Conservation (phyloP, 2,888 invertebrate species). For the Epistrophe eligans region DNA sequence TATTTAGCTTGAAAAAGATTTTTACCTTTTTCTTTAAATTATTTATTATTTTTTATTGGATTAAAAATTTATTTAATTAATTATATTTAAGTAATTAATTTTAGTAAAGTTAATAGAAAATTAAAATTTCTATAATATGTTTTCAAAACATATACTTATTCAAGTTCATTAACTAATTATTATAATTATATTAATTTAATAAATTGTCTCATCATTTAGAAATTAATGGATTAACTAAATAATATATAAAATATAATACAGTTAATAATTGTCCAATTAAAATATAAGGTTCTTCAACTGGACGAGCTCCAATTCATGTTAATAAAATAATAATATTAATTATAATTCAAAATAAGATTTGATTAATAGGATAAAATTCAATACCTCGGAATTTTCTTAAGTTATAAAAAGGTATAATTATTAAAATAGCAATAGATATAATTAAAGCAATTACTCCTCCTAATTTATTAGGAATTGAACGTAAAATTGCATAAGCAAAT, state of each 20-base stretch:
- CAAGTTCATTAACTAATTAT: constrained; percentile 88
- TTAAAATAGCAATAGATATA: constrained; percentile 88
- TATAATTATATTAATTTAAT: constrained; percentile 79
- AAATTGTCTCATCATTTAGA: constrained; percentile 85
- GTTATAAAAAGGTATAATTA: constrained; percentile 86
- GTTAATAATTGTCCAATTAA: constrained; percentile 87
- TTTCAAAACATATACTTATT: constrained; percentile 89
- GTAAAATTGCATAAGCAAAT: constrained; percentile 92
- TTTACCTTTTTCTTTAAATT: constrained; percentile 88
- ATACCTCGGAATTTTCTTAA: constrained; percentile 86
- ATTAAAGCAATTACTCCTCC: constrained; percentile 86
- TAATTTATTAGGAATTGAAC: constrained; percentile 92
- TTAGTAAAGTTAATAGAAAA: constrained; percentile 86
- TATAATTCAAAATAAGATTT: constrained; percentile 87
- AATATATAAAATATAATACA: constrained; percentile 86
- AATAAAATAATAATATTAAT: constrained; percentile 86
- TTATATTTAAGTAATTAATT: constrained; percentile 82
- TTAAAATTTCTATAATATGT: constrained; percentile 86
- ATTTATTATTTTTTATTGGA: constrained; percentile 86
- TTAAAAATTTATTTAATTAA: constrained; percentile 84
- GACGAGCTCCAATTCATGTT: constrained; percentile 89
- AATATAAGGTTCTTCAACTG: constrained; percentile 88
- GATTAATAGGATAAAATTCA: constrained; percentile 87
- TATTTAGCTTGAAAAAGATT: constrained; percentile 88
- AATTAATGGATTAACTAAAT: constrained; percentile 85